Evolutionary conservation across 2,888 invertebrate species (phyloP).

Genomic region (Drosophila mercatorum): DNA sequence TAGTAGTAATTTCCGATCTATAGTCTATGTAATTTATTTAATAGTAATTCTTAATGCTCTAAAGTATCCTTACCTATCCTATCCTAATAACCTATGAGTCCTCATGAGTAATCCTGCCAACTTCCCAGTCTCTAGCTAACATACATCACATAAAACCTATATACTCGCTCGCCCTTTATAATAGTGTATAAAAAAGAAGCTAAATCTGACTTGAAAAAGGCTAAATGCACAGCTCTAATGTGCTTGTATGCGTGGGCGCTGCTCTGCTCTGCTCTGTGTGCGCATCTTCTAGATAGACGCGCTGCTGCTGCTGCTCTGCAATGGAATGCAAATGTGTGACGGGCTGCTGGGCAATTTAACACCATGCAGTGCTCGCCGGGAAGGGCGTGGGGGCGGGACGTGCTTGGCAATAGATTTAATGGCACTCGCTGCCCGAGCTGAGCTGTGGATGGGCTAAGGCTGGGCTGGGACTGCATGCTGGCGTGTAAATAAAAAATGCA

Average conservation of each 20-base stretch:
- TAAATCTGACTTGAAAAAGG: not conserved
- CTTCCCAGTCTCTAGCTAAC: not conserved
- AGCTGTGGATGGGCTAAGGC: conserved; percentile 20
- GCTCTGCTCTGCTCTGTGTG: conserved; percentile 12
- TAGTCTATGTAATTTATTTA: no score
- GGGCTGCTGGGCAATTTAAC: conserved; percentile 78
- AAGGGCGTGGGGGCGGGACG: conserved; percentile 29
- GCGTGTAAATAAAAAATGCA: conserved; percentile 62
- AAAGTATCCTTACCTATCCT: no score
- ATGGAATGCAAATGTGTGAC: conserved; percentile 65
- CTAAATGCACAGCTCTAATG: not conserved
- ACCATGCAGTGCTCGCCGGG: conserved; percentile 39
- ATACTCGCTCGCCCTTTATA: not conserved
- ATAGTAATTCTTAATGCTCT: no score
- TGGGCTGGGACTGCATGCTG: conserved; percentile 32
- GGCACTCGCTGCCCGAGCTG: conserved; percentile 19
- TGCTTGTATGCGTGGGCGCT: not conserved
- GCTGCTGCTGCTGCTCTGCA: conserved; percentile 26
- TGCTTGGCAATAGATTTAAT: conserved; percentile 55
- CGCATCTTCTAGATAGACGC: conserved; percentile 62
- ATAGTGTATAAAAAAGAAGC: no score
- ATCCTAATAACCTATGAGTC: no score
- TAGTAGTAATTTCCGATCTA: no score
- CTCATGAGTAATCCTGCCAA: not conserved
- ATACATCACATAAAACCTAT: not conserved